Conservation (phyloP, 2,797 vertebrate species). For the Coccyzus lansbergi region DNA sequence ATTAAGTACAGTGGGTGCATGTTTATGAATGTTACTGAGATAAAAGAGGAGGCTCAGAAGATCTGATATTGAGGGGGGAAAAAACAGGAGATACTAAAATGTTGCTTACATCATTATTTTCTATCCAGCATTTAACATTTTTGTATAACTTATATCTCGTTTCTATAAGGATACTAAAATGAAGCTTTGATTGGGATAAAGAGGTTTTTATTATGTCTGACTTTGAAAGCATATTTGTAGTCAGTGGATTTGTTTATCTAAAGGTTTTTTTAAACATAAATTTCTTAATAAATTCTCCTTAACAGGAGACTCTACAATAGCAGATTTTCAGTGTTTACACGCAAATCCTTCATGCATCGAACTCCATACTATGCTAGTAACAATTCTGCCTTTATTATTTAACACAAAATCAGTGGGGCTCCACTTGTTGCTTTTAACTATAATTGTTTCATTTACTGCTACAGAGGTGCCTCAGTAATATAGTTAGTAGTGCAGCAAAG, state of each 20-base stretch:
- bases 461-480: not conserved
- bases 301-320: not conserved
- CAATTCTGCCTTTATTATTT: not conserved
- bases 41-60: not conserved
- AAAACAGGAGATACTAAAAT: not conserved
- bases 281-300: not conserved
- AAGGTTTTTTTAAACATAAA: not conserved
- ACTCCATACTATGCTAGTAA: not conserved
- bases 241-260: not conserved
- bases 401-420: not conserved
- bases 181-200: not conserved
- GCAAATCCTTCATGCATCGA: not conserved
- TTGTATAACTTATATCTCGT: not conserved
- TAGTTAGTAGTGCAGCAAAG: not conserved
- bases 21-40: not conserved
- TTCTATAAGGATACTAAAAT: not conserved
- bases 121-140: not conserved
- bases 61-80: not conserved
- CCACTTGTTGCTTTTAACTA: not conserved
- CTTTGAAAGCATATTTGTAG: not conserved
- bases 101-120: not conserved
- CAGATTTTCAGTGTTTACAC: not conserved
- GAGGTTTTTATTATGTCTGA: fast-evolving
- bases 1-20: not conserved
- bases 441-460: not conserved